phyloP scores from a whole-genome alignment of 1,140 invertebrate species.

The Drosophila kohkoa region DNA sequence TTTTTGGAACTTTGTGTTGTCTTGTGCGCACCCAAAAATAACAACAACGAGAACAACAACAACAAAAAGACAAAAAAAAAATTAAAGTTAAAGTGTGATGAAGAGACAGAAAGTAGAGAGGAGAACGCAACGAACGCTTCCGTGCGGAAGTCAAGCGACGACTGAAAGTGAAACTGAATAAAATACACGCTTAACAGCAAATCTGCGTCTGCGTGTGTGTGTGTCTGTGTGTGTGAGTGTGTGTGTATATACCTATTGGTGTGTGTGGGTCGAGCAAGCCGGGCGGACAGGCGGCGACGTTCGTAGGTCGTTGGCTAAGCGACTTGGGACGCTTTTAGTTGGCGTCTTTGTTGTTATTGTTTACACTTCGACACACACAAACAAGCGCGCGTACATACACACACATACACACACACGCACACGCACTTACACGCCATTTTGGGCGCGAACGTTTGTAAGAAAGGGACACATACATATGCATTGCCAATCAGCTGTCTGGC shows the following conservation, averaged over 20 bases:
- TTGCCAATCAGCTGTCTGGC: slow-evolving; percentile 51
- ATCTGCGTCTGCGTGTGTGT: slow-evolving; percentile 54
- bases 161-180: slow-evolving; percentile 78
- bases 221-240: slow-evolving; percentile 16
- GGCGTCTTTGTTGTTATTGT: slow-evolving; percentile 72
- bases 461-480: neutral
- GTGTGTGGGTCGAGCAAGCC: slow-evolving; percentile 28
- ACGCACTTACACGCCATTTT: slow-evolving; percentile 26
- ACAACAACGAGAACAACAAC: slow-evolving; percentile 29
- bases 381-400: slow-evolving; percentile 11
- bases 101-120: slow-evolving; percentile 39
- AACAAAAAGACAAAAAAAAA: slow-evolving; percentile 28
- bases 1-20: slow-evolving; percentile 12
- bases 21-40: slow-evolving; percentile 22
- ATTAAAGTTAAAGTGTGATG: slow-evolving; percentile 13
- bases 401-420: slow-evolving; percentile 22
- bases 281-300: slow-evolving; percentile 21
- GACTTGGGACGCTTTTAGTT: slow-evolving; percentile 46
- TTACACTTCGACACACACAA: slow-evolving; percentile 54
- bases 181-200: slow-evolving; percentile 61
- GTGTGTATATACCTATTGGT: slow-evolving; percentile 24
- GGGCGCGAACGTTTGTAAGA: slow-evolving; percentile 9
- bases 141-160: slow-evolving; percentile 78
- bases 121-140: slow-evolving; percentile 75
- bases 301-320: slow-evolving; percentile 34